Evolutionary conservation across 2,888 invertebrate genomes (phyloP).

Genomic region (Oligia strigilis): DNA sequence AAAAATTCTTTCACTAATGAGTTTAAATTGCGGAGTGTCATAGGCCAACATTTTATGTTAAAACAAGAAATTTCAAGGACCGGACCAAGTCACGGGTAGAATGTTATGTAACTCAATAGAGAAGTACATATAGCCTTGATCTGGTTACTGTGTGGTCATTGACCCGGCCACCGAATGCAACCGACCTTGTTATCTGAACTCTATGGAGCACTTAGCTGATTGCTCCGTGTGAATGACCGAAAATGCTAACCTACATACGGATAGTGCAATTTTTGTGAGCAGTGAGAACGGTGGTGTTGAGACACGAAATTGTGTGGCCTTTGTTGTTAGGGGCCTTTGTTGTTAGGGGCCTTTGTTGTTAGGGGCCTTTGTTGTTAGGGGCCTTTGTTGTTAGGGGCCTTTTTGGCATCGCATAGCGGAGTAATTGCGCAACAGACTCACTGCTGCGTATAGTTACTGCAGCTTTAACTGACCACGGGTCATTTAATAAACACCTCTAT

Average conservation of each 20-base stretch:
- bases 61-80: neutral
- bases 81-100: neutral
- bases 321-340: too few relatives aligned
- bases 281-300: neutral
- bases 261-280: constrained; percentile 25
- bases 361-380: neutral
- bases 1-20: neutral
- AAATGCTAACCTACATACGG: constrained; percentile 26
- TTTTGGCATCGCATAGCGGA: neutral
- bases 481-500: too few relatives aligned
- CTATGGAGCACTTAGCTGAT: constrained; percentile 33
- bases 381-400: neutral
- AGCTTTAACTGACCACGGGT: too few relatives aligned
- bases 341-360: neutral
- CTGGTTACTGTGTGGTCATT: constrained; percentile 25
- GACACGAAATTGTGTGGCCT: neutral
- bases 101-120: constrained; percentile 16
- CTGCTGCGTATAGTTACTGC: too few relatives aligned
- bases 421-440: too few relatives aligned
- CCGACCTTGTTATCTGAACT: constrained; percentile 35
- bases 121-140: constrained; percentile 35
- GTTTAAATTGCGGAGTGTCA: neutral
- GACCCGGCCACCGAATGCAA: constrained; percentile 35
- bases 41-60: neutral
- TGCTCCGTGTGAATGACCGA: constrained; percentile 34